Conservation (phyloP, 30 jellyfish, hydroid and myxozoan genomes). For the Clytia hemisphaerica region DNA sequence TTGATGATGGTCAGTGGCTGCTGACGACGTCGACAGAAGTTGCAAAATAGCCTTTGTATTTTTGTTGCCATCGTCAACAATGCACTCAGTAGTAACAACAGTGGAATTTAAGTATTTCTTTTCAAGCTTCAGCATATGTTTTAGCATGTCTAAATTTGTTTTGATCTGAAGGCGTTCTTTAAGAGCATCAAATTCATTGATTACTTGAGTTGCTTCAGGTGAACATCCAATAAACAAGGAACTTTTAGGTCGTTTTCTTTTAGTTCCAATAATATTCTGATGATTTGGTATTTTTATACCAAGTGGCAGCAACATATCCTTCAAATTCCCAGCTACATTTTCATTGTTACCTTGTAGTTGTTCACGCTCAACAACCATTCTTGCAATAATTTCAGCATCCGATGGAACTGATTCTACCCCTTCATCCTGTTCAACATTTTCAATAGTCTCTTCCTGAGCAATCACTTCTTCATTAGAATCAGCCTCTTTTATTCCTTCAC, state of each 20-base stretch:
- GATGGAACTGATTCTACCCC: background rate
- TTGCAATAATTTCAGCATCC: background rate
- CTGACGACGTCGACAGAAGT: no score
- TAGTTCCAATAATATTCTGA: background rate
- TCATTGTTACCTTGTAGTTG: background rate
- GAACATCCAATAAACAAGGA: constrained; percentile 8
- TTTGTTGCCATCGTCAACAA: background rate
- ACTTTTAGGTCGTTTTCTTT: constrained; percentile 11
- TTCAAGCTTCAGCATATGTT: background rate
- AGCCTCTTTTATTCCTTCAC: no score
- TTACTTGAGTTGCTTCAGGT: constrained; percentile 15
- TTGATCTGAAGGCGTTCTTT: background rate
- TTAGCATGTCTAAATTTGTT: background rate
- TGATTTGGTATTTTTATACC: background rate
- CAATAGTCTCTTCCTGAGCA: background rate
- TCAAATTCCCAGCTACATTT: background rate
- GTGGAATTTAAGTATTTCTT: background rate
- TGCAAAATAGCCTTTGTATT: no score
- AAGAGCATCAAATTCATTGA: constrained; percentile 4
- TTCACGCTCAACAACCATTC: background rate
- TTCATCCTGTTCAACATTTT: background rate
- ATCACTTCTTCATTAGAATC: no score
- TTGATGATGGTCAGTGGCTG: no score
- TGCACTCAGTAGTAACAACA: background rate
- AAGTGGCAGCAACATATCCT: background rate